Evolutionary conservation across 1,140 invertebrate genomes (phyloP).

Genomic region (Limonius californicus): DNA sequence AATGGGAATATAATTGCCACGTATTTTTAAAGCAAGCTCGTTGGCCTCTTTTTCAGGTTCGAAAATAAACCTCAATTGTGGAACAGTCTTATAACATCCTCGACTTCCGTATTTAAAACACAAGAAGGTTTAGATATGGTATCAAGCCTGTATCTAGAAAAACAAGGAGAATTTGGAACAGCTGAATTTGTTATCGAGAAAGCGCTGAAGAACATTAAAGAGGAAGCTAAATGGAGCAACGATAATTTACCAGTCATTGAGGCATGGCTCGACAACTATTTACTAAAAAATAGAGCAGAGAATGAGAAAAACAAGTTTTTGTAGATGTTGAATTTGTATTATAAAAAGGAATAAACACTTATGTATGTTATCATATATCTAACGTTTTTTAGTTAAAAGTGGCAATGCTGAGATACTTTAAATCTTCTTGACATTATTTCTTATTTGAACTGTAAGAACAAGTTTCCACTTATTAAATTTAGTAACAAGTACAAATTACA

Average conservation of each 20-base stretch:
- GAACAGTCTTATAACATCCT: slow-evolving; percentile 66
- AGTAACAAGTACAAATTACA: too few species aligned
- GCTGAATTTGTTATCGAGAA: slow-evolving; percentile 64
- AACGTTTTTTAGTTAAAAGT: too few species aligned
- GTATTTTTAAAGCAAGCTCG: too few species aligned
- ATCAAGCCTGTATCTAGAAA: slow-evolving; percentile 55
- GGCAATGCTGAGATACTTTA: too few species aligned
- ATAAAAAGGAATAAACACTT: too few species aligned
- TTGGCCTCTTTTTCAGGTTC: slow-evolving; percentile 56
- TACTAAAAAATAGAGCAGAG: slow-evolving; percentile 34
- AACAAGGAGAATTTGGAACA: slow-evolving; percentile 60
- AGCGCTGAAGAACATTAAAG: slow-evolving; percentile 62
- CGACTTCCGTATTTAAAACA: slow-evolving; percentile 66
- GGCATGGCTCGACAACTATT: slow-evolving; percentile 59
- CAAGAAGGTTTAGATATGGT: slow-evolving; percentile 66
- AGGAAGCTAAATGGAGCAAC: slow-evolving; percentile 65
- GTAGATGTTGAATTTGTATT: too few species aligned
- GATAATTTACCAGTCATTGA: slow-evolving; percentile 67
- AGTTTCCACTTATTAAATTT: too few species aligned
- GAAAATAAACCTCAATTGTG: slow-evolving; percentile 64
- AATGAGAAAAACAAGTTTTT: background rate
- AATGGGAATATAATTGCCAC: too few species aligned
- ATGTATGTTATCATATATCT: too few species aligned
- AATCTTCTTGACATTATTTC: too few species aligned
- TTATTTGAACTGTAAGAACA: too few species aligned